Evolutionary conservation across 2,888 invertebrate species (phyloP), one percentile per base, ranked within the genome.

Genomic region (Phoronis australis): DNA sequence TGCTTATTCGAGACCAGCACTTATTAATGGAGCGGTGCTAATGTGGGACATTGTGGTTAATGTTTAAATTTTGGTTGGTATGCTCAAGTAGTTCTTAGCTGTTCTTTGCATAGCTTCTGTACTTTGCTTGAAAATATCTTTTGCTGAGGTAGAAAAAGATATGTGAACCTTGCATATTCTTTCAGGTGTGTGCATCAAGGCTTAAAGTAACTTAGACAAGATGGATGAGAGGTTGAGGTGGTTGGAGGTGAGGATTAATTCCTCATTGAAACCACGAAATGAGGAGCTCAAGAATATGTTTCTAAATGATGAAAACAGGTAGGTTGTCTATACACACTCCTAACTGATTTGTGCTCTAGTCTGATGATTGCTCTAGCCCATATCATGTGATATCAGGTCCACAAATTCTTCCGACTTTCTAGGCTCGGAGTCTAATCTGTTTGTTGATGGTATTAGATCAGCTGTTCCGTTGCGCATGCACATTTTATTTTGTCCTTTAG

Each of bases 251-350:
- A 65, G 73, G 52, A 69, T 76, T 21, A 69, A 60, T 47, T 74
- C 73, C 39, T 73, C 75, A 35, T 54, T 76, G 37, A 56, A 69
- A 38, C 73, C 73, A 21, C 60, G 69, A 48, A 73, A 71, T 62
- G 75, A 75, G 52, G 75, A 75, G 40, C 60, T 75, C 9, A 73
- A 70, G 44, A 70, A 71, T 47, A 65, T 76, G 64, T 63, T 75
- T 40, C 54, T 57, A 18, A 69, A 69, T 57, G 74, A 75, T 61
- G 74, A 75, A 55, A 75, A 76, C 62, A 69, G 71, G 75, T 75
- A 54, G 37, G 20, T 18, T 27, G 38, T 20, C 9, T 2, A 43
- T 18, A 24, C 5, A 44, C 4, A 20, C 12, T 44, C 15, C 42
- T 26, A 4, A 15, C n/a, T 3, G 23, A n/a, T 18, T 3, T 25